Percentiles rank a stretch among this genome's conserved stretches.
Conservation (phyloP, 2,797 vertebrate species). For the Sternotherus odoratus region DNA sequence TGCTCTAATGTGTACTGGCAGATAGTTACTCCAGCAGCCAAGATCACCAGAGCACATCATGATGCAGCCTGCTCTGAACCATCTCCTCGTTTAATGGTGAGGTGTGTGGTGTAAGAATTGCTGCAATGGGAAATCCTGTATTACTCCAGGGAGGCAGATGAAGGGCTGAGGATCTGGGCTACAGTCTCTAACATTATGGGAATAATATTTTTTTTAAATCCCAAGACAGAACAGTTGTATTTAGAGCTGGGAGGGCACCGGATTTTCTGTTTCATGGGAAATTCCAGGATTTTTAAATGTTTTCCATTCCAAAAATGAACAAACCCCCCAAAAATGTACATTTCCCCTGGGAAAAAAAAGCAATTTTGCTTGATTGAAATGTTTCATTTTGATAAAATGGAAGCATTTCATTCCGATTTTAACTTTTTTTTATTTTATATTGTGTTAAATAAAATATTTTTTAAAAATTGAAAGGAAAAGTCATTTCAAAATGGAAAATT, state of each 20-base stretch:
- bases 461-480: not conserved
- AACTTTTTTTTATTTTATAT: not conserved
- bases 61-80: not conserved
- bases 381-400: not conserved
- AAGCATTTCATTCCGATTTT: not conserved
- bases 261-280: not conserved
- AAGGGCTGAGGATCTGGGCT: not conserved
- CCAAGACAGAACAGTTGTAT: not conserved
- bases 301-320: not conserved
- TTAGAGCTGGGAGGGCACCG: not conserved
- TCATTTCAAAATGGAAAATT: not conserved
- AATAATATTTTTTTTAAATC: not conserved
- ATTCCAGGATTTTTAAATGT: not conserved
- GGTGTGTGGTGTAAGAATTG: not conserved
- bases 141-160: not conserved
- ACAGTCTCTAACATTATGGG: not conserved
- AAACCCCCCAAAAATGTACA: not conserved
- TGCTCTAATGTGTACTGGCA: not conserved
- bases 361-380: not conserved
- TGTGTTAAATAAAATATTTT: not conserved
- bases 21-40: not conserved
- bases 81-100: not conserved
- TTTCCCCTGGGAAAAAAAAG: not conserved
- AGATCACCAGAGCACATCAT: not conserved
- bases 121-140: not conserved